Evolutionary conservation across 2,113 vertebrate species (phyloP).

Genomic region (Urocynchramus pylzowi): DNA sequence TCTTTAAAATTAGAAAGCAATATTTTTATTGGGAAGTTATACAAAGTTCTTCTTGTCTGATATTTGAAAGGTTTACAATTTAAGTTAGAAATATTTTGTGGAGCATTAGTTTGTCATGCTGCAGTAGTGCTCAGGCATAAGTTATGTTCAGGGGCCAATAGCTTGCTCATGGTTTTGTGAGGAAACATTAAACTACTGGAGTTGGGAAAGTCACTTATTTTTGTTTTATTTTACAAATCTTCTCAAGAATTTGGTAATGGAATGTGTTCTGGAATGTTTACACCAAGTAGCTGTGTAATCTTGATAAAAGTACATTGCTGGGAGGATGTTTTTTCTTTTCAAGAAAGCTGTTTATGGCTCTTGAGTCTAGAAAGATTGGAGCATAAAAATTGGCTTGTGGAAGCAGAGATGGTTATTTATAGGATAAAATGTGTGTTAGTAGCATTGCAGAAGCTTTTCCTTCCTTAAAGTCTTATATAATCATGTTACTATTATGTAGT

Average conservation of each 20-base stretch:
- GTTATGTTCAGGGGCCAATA: neutral
- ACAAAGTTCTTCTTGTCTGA: neutral
- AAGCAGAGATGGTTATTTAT: neutral
- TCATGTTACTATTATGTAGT: neutral
- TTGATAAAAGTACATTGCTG: neutral
- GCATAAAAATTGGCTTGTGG: neutral
- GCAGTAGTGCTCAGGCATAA: neutral
- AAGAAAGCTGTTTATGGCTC: neutral
- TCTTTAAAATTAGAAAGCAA: conserved; percentile 12
- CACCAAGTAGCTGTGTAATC: neutral
- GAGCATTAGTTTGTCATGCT: neutral
- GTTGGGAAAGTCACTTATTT: neutral
- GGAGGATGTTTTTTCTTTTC: neutral
- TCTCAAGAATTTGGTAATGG: neutral
- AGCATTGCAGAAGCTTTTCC: neutral
- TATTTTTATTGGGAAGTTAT: neutral
- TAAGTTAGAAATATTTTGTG: neutral
- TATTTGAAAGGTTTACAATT: neutral
- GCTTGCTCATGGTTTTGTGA: neutral
- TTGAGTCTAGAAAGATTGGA: neutral
- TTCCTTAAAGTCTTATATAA: neutral
- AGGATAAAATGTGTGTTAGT: neutral
- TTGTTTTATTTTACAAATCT: neutral
- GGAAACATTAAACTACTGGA: neutral
- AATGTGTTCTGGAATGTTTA: neutral